phyloP scores from a whole-genome alignment of 2,797 vertebrate species.

The Catharus ustulatus region DNA sequence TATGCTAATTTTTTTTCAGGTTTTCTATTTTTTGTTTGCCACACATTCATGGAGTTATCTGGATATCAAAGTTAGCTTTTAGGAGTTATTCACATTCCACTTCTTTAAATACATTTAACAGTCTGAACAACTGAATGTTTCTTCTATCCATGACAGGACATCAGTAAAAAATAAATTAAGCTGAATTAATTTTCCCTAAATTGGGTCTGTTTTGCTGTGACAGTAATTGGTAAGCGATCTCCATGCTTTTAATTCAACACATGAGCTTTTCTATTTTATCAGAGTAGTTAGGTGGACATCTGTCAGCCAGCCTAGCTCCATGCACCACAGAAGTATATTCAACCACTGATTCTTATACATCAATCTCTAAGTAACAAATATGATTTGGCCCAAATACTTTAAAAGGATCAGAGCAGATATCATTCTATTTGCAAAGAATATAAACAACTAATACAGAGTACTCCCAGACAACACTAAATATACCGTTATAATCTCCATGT shows the following conservation, averaged over 20 bases:
- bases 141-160: not conserved
- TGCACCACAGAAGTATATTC: not conserved
- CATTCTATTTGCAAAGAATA: not conserved
- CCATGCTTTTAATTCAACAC: not conserved
- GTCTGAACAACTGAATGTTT: not conserved
- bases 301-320: not conserved
- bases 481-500: not conserved
- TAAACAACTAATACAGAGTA: not conserved
- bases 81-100: not conserved
- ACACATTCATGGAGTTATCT: not conserved
- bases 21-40: not conserved
- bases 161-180: not conserved
- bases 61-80: not conserved
- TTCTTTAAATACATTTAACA: not conserved
- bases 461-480: not conserved
- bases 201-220: not conserved
- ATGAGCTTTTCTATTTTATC: not conserved
- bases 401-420: not conserved
- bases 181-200: not conserved
- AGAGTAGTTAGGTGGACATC: not conserved
- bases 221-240: not conserved
- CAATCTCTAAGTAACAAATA: not conserved
- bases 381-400: not conserved
- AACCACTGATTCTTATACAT: not conserved
- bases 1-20: not conserved